Conservation (phyloP, 1,140 invertebrate species). For the Holotrichia oblita region DNA sequence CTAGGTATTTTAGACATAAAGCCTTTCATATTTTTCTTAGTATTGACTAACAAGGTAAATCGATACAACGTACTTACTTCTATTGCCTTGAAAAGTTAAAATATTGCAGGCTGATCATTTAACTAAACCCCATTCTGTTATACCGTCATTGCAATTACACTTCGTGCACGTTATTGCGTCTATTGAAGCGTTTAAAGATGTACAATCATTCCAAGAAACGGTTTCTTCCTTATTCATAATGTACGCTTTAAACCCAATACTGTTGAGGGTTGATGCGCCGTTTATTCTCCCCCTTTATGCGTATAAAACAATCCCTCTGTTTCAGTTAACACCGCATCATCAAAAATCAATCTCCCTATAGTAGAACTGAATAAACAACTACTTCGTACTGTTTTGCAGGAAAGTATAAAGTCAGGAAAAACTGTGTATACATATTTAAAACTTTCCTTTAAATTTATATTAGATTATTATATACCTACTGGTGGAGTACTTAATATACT, state of each 20-base stretch:
- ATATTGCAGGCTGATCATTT: no score
- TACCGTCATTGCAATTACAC: no score
- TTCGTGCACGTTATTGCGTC: neutral
- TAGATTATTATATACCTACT: no score
- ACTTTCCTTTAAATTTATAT: no score
- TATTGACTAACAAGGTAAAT: no score
- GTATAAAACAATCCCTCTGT: constrained; percentile 37
- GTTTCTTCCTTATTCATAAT: constrained; percentile 43
- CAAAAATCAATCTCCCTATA: constrained; percentile 35
- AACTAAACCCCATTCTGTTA: no score
- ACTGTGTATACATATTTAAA: neutral
- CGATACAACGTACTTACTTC: no score
- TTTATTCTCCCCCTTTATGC: constrained; percentile 39
- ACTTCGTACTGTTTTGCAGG: neutral
- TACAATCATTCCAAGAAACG: constrained; percentile 23
- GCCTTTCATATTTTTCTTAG: no score
- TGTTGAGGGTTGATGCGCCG: constrained; percentile 41
- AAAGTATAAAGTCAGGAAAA: neutral
- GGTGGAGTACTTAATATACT: no score
- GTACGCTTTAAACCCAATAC: constrained; percentile 44
- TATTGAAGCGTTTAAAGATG: constrained; percentile 4
- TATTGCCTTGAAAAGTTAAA: no score
- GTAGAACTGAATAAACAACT: constrained; percentile 6
- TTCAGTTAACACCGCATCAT: constrained; percentile 39
- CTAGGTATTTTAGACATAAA: no score